Evolutionary conservation across 2,797 vertebrate species (phyloP).

Genomic region (Rhinatrema bivittatum): DNA sequence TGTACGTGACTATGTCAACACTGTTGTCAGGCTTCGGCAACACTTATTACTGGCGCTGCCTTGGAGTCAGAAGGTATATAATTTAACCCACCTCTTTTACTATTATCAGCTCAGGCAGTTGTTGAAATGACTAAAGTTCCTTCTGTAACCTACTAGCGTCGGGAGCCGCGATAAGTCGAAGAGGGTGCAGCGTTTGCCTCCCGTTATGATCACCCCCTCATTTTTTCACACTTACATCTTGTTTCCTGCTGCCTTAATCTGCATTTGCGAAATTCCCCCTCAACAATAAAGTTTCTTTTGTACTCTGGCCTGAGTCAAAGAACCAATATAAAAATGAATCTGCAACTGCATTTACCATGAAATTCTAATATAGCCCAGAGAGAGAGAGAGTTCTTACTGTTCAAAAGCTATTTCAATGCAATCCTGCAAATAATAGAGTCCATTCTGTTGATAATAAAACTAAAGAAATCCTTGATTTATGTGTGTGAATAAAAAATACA

Average conservation of each 20-base stretch:
- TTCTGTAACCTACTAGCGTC: too few species aligned
- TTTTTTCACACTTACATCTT: conserved; percentile 28
- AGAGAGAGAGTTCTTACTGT: conserved; percentile 26
- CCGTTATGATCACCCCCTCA: conserved; percentile 29
- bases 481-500: conserved; percentile 39
- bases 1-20: too few species aligned
- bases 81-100: too few species aligned
- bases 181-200: conserved; percentile 27
- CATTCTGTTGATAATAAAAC: conserved; percentile 34
- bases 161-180: too few species aligned
- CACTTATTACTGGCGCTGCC: too few species aligned
- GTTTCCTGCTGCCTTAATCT: conserved; percentile 31
- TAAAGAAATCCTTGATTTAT: conserved; percentile 34
- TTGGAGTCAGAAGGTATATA: too few species aligned
- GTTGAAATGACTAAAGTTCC: too few species aligned
- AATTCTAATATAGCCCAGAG: conserved; percentile 37
- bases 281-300: conserved; percentile 10
- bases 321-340: conserved; percentile 31
- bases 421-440: conserved; percentile 38
- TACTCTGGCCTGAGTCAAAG: conserved; percentile 19
- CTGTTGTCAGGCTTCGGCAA: too few species aligned
- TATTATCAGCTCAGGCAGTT: too few species aligned
- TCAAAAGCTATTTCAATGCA: conserved; percentile 34
- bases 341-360: conserved; percentile 43
- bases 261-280: conserved; percentile 21